These are phyloP conservation scores for Allophyes oxyacanthae DNA, from an alignment of 2,888 invertebrate genomes.

Conservation along the genomic window DNA sequence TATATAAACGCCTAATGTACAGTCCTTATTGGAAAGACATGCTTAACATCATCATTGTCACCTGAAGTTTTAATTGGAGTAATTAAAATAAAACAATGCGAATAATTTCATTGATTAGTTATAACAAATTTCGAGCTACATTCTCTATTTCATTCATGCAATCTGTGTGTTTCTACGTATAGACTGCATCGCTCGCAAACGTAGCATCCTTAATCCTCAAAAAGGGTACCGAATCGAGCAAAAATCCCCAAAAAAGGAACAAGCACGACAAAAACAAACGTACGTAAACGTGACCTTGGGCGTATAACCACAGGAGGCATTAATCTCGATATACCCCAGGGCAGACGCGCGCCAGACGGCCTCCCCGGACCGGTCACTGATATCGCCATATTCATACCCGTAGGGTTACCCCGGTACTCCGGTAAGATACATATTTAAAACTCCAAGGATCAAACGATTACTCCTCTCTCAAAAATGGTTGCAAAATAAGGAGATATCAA, in stretches of 20 bases:
- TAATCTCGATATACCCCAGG: slow-evolving; percentile 55
- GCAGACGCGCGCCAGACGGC: slow-evolving; percentile 61
- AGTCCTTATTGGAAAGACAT: too few relatives aligned
- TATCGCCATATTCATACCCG: slow-evolving; percentile 58
- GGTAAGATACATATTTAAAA: slow-evolving; percentile 40
- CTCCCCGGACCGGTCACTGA: slow-evolving; percentile 59
- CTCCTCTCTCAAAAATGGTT: slow-evolving; percentile 9
- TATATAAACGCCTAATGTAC: too few relatives aligned
- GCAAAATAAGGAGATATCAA: background rate
- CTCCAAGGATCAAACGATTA: background rate
- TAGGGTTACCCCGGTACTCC: slow-evolving; percentile 43
- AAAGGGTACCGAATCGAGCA: slow-evolving; percentile 12
- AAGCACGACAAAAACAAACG: slow-evolving; percentile 53
- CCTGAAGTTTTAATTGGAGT: too few relatives aligned
- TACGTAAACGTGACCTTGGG: slow-evolving; percentile 58
- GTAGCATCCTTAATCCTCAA: slow-evolving; percentile 21
- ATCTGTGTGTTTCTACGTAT: background rate
- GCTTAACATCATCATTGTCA: too few relatives aligned
- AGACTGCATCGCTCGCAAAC: background rate
- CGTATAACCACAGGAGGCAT: slow-evolving; percentile 60
- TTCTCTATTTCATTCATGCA: too few relatives aligned
- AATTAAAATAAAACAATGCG: too few relatives aligned
- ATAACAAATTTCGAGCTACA: too few relatives aligned
- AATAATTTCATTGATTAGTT: too few relatives aligned
- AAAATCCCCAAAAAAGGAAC: slow-evolving; percentile 40